These are phyloP conservation scores for Menidia menidia DNA, from an alignment of 2,797 vertebrate genomes.

Conservation along the genomic window DNA sequence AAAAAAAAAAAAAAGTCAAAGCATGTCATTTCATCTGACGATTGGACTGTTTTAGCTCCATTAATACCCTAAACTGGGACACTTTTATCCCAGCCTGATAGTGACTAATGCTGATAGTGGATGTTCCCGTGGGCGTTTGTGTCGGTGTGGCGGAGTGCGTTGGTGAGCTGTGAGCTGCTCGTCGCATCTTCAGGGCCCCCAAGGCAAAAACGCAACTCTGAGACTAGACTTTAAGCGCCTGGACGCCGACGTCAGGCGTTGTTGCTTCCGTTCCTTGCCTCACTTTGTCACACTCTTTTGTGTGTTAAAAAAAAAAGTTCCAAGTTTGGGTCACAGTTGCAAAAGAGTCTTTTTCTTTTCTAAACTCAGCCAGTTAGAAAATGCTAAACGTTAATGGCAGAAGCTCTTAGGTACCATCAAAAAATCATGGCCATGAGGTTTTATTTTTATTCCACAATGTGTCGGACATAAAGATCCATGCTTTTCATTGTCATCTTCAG, in stretches of 20 bases:
- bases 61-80: slow-evolving; percentile 63
- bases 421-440: slow-evolving; percentile 21
- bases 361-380: background rate
- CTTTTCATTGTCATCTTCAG: slow-evolving; percentile 4
- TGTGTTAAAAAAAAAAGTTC: background rate
- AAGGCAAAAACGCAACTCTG: slow-evolving; percentile 40
- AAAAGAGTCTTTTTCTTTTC: background rate
- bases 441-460: background rate
- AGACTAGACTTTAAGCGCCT: slow-evolving; percentile 32
- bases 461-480: background rate
- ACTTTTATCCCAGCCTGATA: slow-evolving; percentile 60
- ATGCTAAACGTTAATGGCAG: background rate
- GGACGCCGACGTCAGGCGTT: slow-evolving; percentile 2
- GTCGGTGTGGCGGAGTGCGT: slow-evolving; percentile 36
- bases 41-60: slow-evolving; percentile 63
- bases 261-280: slow-evolving; percentile 12
- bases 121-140: slow-evolving; percentile 22
- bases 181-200: slow-evolving; percentile 52
- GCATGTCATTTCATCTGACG: slow-evolving; percentile 58
- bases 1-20: slow-evolving; percentile 35
- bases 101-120: slow-evolving; percentile 49
- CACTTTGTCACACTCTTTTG: slow-evolving; percentile 7
- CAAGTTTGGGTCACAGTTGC: background rate
- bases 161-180: slow-evolving; percentile 42
- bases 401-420: slow-evolving; percentile 8